phyloP scores from a whole-genome alignment of 2,113 vertebrate species.

The Numida meleagris region DNA sequence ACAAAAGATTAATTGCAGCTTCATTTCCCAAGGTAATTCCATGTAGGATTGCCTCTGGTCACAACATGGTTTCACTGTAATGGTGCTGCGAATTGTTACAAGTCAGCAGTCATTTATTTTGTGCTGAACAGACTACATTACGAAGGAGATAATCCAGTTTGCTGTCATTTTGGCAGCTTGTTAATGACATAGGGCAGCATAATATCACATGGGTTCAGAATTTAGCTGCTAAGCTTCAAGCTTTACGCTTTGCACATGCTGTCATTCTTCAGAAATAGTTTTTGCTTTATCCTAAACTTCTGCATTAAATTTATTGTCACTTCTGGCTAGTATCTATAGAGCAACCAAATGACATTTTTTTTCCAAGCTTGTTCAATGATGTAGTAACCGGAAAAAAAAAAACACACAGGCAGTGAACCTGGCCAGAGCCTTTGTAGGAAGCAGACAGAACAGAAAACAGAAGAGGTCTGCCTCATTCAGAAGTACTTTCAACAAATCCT shows the following conservation, averaged over 20 bases:
- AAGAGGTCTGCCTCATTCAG: neutral
- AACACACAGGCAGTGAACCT: neutral
- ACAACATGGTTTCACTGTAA: conserved; percentile 2
- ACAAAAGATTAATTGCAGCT: conserved; percentile 46
- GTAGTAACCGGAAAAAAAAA: neutral
- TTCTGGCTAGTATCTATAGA: conserved; percentile 40
- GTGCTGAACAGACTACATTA: conserved; percentile 34
- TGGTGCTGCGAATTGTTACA: conserved; percentile 6
- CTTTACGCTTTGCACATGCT: neutral
- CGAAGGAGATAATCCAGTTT: conserved; percentile 54
- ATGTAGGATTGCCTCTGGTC: conserved; percentile 31
- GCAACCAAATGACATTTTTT: conserved; percentile 51
- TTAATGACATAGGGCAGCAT: conserved; percentile 22
- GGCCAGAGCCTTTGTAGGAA: conserved; percentile 21
- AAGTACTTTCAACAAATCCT: neutral
- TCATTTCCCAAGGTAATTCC: conserved; percentile 43
- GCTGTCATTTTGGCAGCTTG: conserved; percentile 45
- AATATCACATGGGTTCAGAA: conserved; percentile 10
- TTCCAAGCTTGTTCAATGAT: conserved; percentile 15
- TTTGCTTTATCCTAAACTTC: conserved; percentile 39
- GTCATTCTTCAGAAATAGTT: conserved; percentile 40
- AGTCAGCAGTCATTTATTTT: conserved; percentile 48
- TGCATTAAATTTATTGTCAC: conserved; percentile 48
- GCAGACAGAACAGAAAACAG: neutral
- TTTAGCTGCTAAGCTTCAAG: conserved; percentile 25